Percentiles rank a stretch among this genome's conserved stretches.
These are phyloP conservation scores for Catostylus mosaicus DNA, from an alignment of 30 jellyfish, hydroid and myxozoan genomes.

Conservation along the genomic window DNA sequence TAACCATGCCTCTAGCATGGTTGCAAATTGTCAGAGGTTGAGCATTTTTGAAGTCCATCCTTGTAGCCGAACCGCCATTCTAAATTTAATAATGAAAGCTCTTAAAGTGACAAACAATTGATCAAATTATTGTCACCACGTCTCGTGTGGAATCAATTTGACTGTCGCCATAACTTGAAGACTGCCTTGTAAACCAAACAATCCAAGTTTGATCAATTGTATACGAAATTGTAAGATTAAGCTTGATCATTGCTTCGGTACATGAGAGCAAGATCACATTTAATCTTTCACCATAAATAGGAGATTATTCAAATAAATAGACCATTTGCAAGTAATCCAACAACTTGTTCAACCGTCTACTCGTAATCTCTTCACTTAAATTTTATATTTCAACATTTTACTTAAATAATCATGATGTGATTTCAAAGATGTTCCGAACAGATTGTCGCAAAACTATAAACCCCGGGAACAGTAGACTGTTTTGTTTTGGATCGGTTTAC, in stretches of 20 bases:
- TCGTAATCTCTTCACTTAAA: not conserved
- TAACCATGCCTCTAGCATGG: no score
- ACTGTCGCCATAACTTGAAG: not conserved
- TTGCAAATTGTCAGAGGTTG: no score
- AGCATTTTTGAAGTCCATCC: not conserved
- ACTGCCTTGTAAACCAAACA: not conserved
- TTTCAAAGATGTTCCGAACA: not conserved
- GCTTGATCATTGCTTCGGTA: not conserved
- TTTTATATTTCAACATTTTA: not conserved
- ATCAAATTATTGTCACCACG: not conserved
- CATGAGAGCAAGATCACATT: conserved; percentile 17
- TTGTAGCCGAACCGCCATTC: conserved; percentile 2
- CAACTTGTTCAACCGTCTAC: not conserved
- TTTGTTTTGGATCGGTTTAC: no score
- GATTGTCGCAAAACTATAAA: conserved; percentile 8
- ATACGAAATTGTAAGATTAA: not conserved
- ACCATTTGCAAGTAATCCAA: not conserved
- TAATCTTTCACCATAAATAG: conserved; percentile 24
- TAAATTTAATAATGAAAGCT: not conserved
- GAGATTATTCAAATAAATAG: not conserved
- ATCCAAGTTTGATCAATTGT: not conserved
- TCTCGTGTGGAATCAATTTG: not conserved
- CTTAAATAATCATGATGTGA: not conserved
- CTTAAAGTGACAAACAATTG: not conserved
- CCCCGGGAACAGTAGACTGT: no score